These are phyloP conservation scores for Oithona nana DNA, from an alignment of 2,888 invertebrate species.

Conservation along the genomic window DNA sequence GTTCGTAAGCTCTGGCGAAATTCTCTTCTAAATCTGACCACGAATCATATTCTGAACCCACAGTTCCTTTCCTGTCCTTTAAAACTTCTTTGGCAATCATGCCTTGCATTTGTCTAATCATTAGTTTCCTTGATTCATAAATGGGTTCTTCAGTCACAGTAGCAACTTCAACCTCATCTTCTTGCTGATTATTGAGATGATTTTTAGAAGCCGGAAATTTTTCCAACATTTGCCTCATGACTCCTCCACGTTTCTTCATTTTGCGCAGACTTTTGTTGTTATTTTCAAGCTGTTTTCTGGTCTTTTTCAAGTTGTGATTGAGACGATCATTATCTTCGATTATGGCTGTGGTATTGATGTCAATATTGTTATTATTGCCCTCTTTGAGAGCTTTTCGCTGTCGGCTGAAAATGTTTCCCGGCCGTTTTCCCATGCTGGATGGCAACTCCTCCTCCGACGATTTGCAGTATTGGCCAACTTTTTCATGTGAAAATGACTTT, in stretches of 20 bases:
- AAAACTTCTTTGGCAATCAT: constrained; percentile 15
- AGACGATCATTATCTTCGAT: too few species aligned
- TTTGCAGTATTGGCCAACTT: too few species aligned
- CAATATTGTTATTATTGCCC: background rate
- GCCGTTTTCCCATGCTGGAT: background rate
- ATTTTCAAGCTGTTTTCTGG: background rate
- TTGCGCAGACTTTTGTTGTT: background rate
- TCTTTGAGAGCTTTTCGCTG: background rate
- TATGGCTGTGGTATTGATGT: too few species aligned
- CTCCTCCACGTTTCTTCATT: background rate
- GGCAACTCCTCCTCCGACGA: too few species aligned
- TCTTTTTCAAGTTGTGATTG: background rate
- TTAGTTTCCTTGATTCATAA: constrained; percentile 21
- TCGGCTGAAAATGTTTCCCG: background rate
- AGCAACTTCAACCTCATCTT: constrained; percentile 7
- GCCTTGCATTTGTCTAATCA: constrained; percentile 21
- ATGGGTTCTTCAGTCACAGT: constrained; percentile 19
- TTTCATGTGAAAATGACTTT: too few species aligned
- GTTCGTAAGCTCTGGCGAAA: constrained; percentile 23
- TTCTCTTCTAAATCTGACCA: constrained; percentile 22
- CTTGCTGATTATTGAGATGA: background rate
- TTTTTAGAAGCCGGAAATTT: background rate
- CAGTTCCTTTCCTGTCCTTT: background rate
- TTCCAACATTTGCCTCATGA: background rate
- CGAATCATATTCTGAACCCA: constrained; percentile 20